Evolutionary conservation across 2,797 vertebrate genomes (phyloP).

Genomic region (Pseudochirops cupreus): DNA sequence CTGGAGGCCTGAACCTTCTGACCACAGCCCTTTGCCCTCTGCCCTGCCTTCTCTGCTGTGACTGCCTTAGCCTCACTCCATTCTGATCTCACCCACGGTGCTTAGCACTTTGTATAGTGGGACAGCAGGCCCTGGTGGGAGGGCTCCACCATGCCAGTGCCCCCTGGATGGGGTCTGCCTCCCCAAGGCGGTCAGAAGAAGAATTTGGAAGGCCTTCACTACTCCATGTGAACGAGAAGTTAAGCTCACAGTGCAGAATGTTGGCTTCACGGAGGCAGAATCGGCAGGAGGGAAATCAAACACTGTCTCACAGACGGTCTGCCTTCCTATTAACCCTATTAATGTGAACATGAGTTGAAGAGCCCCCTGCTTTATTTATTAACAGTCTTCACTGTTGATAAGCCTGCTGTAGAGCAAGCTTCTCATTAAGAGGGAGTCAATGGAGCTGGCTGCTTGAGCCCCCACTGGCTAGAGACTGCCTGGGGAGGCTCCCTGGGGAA

Average conservation of each 20-base stretch:
- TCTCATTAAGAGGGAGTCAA: constrained; percentile 52
- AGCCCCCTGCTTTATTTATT: constrained; percentile 76
- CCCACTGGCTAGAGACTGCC: neutral
- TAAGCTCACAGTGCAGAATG: constrained; percentile 31
- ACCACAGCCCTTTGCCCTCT: too few relatives aligned
- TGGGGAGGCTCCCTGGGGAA: neutral
- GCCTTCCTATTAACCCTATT: constrained; percentile 74
- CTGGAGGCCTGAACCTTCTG: too few relatives aligned
- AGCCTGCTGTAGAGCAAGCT: constrained; percentile 66
- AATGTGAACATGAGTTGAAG: constrained; percentile 76
- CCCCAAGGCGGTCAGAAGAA: neutral
- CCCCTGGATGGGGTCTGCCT: neutral
- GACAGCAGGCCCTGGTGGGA: neutral
- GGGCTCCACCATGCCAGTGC: neutral
- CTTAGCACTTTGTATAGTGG: neutral
- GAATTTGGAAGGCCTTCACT: neutral
- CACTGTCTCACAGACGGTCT: constrained; percentile 27
- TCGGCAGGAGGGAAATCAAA: constrained; percentile 64
- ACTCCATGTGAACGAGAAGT: constrained; percentile 18
- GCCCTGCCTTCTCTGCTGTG: neutral
- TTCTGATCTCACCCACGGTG: neutral
- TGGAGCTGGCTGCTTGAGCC: neutral
- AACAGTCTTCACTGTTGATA: constrained; percentile 69
- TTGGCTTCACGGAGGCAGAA: constrained; percentile 38
- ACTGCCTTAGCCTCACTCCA: neutral